Conservation (phyloP, 2,113 vertebrate genomes). For the Varanus salvator region DNA sequence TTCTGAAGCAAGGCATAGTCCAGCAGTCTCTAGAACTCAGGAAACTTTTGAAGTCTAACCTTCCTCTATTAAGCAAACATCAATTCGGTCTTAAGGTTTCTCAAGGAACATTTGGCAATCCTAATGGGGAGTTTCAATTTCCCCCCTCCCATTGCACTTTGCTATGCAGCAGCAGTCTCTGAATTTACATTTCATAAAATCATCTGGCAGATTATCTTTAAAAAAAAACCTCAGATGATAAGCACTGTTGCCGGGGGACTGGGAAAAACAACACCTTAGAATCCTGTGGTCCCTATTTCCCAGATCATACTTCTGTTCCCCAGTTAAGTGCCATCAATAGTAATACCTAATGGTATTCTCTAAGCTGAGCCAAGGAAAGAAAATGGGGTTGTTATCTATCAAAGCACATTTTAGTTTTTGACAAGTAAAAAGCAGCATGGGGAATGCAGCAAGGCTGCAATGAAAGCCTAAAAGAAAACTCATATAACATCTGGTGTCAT, state of each 20-base stretch:
- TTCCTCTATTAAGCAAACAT: neutral
- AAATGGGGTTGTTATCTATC: constrained; percentile 87
- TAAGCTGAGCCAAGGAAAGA: constrained; percentile 80
- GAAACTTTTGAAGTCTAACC: neutral
- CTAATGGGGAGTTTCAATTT: neutral
- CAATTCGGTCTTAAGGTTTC: neutral
- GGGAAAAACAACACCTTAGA: constrained; percentile 32
- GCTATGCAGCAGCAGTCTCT: constrained; percentile 22
- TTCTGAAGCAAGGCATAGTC: too few species aligned
- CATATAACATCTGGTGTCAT: constrained; percentile 86
- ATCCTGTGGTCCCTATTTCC: constrained; percentile 73
- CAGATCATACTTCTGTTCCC: constrained; percentile 76
- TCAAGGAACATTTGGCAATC: neutral
- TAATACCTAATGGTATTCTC: constrained; percentile 84
- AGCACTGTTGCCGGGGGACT: constrained; percentile 45
- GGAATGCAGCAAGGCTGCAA: constrained; percentile 83
- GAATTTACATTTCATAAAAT: constrained; percentile 60
- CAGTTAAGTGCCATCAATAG: constrained; percentile 83
- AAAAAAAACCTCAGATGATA: constrained; percentile 57
- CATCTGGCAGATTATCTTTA: constrained; percentile 51
- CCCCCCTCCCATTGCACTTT: constrained; percentile 32
- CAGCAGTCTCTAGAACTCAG: neutral
- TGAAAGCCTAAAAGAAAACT: constrained; percentile 85
- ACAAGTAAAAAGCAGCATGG: constrained; percentile 84
- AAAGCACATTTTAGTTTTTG: constrained; percentile 86